Evolutionary conservation across 2,888 invertebrate species (phyloP).

Genomic region (Rhingia campestris): DNA sequence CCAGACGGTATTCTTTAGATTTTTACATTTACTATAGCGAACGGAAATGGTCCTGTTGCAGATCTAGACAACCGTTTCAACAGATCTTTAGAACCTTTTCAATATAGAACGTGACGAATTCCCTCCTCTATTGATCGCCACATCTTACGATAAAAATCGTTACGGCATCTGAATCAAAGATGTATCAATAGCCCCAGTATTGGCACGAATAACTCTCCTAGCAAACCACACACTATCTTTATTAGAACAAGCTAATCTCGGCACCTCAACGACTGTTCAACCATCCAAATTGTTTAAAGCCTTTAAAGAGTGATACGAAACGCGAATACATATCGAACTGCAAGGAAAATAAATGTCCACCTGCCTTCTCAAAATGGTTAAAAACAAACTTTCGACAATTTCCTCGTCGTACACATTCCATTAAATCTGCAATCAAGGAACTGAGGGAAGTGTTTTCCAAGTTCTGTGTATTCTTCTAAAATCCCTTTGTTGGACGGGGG

Average conservation of each 20-base stretch:
- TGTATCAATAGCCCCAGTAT: constrained; percentile 85
- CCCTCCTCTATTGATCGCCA: constrained; percentile 89
- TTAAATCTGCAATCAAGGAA: constrained; percentile 88
- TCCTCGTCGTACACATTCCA: constrained; percentile 90
- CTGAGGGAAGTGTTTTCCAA: constrained; percentile 89
- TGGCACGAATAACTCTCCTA: constrained; percentile 86
- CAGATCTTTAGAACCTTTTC: constrained; percentile 85
- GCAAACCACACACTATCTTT: constrained; percentile 86
- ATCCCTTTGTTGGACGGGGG: constrained; percentile 92
- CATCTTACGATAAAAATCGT: constrained; percentile 89
- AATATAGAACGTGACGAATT: constrained; percentile 85
- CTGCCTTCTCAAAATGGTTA: constrained; percentile 76
- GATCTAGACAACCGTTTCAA: constrained; percentile 91
- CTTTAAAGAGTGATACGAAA: constrained; percentile 84
- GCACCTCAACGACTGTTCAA: constrained; percentile 78
- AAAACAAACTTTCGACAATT: constrained; percentile 84
- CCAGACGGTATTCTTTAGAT: constrained; percentile 87
- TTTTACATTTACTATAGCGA: constrained; percentile 90
- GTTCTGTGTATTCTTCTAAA: constrained; percentile 94
- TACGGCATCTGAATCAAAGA: constrained; percentile 86
- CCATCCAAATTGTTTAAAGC: constrained; percentile 85
- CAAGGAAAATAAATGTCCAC: constrained; percentile 78
- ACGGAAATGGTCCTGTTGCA: constrained; percentile 91
- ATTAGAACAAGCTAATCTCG: constrained; percentile 81
- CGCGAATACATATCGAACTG: constrained; percentile 78